A percentile compares a stretch with the other conserved stretches of the same genome.
Evolutionary conservation across 2,888 invertebrate genomes (phyloP).

Genomic region (Litoditis marina): DNA sequence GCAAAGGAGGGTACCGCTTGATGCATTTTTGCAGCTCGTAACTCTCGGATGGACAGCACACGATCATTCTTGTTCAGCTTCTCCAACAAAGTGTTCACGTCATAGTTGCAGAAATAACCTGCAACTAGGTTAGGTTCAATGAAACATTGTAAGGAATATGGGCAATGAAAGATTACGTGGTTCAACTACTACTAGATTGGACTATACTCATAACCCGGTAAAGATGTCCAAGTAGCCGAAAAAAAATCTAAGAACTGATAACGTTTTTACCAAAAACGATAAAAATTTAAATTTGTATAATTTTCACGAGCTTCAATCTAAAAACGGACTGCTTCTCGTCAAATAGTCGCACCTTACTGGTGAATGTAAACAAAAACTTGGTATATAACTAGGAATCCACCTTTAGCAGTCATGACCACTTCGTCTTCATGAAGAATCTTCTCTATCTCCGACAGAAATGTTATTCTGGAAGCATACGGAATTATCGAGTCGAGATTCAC

Average conservation of each 20-base stretch:
- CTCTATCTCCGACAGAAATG: not conserved
- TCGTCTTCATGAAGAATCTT: constrained; percentile 5
- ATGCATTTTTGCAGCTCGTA: constrained; percentile 4
- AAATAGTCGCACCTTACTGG: too few relatives aligned
- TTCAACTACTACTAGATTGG: too few relatives aligned
- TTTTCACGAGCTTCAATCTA: too few relatives aligned
- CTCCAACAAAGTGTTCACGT: not conserved
- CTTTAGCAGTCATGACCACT: constrained; percentile 4
- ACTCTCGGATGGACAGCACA: constrained; percentile 23
- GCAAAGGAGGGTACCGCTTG: constrained; percentile 9
- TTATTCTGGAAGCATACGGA: not conserved
- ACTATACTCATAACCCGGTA: too few relatives aligned
- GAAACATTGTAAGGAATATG: not conserved
- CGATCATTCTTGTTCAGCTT: constrained; percentile 12
- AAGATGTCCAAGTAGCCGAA: too few relatives aligned
- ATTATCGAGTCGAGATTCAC: not conserved
- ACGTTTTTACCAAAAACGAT: too few relatives aligned
- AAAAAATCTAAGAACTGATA: too few relatives aligned
- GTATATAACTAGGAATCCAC: too few relatives aligned
- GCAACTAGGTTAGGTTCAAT: not conserved
- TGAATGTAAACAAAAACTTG: too few relatives aligned
- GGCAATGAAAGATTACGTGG: too few relatives aligned
- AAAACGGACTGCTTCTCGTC: too few relatives aligned
- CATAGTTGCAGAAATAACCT: not conserved
- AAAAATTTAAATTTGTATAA: too few relatives aligned